Conservation (phyloP, 2,888 invertebrate species). For the Drosophila limbata region DNA sequence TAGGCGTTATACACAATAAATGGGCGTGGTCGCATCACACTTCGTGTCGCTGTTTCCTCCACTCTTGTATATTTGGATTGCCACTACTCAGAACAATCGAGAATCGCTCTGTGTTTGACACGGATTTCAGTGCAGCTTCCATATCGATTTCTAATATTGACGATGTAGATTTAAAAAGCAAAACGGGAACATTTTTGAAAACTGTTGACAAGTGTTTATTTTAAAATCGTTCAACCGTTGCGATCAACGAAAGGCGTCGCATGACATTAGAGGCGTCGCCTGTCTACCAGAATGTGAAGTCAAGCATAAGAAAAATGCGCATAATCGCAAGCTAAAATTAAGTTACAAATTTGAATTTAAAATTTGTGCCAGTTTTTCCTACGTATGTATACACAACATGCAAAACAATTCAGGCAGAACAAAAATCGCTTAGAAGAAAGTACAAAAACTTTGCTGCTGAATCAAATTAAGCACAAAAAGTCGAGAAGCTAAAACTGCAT, state of each 20-base stretch:
- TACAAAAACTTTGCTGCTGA: constrained; percentile 17
- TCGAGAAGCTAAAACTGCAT: constrained; percentile 33
- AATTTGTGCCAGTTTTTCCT: background rate
- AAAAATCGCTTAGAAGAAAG: background rate
- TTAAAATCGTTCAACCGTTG: constrained; percentile 8
- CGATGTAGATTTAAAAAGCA: background rate
- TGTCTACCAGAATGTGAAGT: constrained; percentile 7
- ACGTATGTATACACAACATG: constrained; percentile 5
- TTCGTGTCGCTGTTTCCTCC: background rate
- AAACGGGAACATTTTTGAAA: background rate
- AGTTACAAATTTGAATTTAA: constrained; percentile 10
- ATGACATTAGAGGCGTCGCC: background rate
- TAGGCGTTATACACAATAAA: constrained; percentile 7
- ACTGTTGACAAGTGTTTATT: background rate
- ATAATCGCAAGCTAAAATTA: constrained; percentile 17
- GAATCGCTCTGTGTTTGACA: constrained; percentile 58
- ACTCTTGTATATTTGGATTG: constrained; percentile 22
- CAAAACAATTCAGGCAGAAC: background rate
- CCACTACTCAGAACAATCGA: constrained; percentile 30
- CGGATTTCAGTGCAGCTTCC: constrained; percentile 52
- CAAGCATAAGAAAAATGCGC: background rate
- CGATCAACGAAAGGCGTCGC: constrained; percentile 6
- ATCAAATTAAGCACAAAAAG: constrained; percentile 56
- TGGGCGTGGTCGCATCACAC: constrained; percentile 48
- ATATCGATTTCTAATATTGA: background rate